These are phyloP conservation scores for Hydrolagus colliei DNA, from an alignment of 2,797 vertebrate species.

Conservation along the genomic window DNA sequence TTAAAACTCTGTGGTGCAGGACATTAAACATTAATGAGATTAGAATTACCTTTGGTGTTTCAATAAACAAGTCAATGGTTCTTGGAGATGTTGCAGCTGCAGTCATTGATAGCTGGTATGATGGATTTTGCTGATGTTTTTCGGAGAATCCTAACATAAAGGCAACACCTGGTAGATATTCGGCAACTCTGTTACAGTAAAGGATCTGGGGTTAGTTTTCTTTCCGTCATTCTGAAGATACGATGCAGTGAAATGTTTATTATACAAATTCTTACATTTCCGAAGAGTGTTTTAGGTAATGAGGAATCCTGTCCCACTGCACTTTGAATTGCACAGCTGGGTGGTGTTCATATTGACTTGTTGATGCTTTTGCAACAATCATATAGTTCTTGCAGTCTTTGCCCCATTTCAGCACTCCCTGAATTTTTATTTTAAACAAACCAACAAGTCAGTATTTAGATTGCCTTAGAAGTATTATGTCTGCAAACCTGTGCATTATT, in stretches of 20 bases:
- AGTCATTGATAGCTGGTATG: background rate
- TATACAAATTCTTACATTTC: background rate
- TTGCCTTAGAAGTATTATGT: too few relatives aligned
- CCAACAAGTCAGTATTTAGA: too few relatives aligned
- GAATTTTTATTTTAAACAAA: background rate
- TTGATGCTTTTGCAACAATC: background rate
- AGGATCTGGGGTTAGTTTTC: background rate
- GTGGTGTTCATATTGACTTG: background rate
- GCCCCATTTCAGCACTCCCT: constrained; percentile 16
- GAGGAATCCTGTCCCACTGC: background rate
- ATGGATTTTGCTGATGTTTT: background rate
- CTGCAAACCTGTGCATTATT: too few relatives aligned
- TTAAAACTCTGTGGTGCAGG: background rate
- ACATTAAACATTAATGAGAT: too few relatives aligned
- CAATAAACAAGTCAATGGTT: background rate
- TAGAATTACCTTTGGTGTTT: background rate
- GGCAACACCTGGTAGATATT: background rate
- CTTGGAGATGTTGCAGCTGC: background rate
- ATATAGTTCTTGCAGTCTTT: constrained; percentile 21
- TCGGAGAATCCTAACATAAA: constrained; percentile 6
- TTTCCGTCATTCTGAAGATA: background rate
- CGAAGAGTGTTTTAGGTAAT: background rate
- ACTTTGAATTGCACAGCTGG: background rate
- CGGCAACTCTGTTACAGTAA: background rate
- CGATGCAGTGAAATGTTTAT: background rate